These are phyloP conservation scores for Dicycla oo DNA, from an alignment of 2,888 invertebrate species.

Conservation along the genomic window DNA sequence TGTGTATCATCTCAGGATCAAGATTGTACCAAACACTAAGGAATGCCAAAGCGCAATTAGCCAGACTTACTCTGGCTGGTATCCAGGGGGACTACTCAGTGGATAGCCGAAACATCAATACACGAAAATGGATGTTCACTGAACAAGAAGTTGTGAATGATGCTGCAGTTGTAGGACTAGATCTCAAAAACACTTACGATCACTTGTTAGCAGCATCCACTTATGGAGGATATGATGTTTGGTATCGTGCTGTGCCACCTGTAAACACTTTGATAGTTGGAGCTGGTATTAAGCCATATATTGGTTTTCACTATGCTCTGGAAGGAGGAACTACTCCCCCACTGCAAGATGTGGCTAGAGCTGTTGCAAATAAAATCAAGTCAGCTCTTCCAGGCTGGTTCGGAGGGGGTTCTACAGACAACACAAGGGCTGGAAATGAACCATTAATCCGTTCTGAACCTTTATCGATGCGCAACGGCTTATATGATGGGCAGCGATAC, in stretches of 20 bases:
- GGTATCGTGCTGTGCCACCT: constrained; percentile 93
- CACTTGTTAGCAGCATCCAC: constrained; percentile 95
- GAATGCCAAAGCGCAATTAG: constrained; percentile 94
- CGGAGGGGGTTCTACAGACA: constrained; percentile 80
- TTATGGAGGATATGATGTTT: constrained; percentile 93
- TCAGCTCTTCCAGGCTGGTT: constrained; percentile 92
- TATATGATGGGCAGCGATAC: constrained; percentile 94
- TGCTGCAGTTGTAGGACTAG: constrained; percentile 94
- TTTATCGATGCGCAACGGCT: constrained; percentile 94
- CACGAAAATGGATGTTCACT: constrained; percentile 96
- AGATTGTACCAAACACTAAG: constrained; percentile 95
- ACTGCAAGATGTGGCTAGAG: constrained; percentile 97
- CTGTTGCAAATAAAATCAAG: constrained; percentile 96
- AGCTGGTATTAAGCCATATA: constrained; percentile 95
- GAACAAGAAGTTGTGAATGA: constrained; percentile 94
- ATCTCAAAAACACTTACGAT: constrained; percentile 95
- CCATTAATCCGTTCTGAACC: constrained; percentile 92
- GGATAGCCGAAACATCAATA: constrained; percentile 92
- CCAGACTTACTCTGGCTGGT: constrained; percentile 93
- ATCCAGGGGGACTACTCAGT: constrained; percentile 89
- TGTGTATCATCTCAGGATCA: constrained; percentile 94
- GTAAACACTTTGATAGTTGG: constrained; percentile 94
- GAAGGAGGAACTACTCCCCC: constrained; percentile 95
- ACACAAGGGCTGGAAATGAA: constrained; percentile 76
- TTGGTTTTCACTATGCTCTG: constrained; percentile 97